Base-by-base conservation (phyloP, 1,140 invertebrate species). In the Diprion similis region DNA sequence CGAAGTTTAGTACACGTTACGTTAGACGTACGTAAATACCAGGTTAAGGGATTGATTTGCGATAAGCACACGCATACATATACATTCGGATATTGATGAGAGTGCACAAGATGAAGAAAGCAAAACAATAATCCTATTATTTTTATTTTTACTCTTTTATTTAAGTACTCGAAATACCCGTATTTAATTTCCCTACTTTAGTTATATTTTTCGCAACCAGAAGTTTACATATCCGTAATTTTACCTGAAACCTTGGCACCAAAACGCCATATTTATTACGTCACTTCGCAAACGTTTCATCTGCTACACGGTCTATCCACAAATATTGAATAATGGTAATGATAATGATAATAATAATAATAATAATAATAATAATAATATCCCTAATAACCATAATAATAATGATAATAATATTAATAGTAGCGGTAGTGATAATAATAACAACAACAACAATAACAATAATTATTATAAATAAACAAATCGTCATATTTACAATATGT, bases 141-240 rank as follows among this genome's bases (percentile, higher is more conserved):
- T 59, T 9, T 6, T 59, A 59, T 59, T 59, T 59, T 59, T 59
- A 59, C n/a, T 59, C n/a, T 59, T 4, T 59, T 59, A 59, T 59
- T 59, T 59, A 15, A 59, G 51, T 59, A 59, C 51, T 59, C 51
- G 24, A 37, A 59, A 59, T 15, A 59, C 11, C 51, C 51, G 51
- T 59, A 59, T 59, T 59, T 59, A 59, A 59, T 59, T 59, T 59
- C n/a, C 51, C 51, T 17, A 17, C n/a, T 17, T 59, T 15, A 15
- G n/a, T 59, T 59, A 59, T 17, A 9, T 15, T 59, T 37, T 59
- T 59, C 51, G 51, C 51, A 59, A 59, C 51, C 51, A 59, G 51
- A 59, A 59, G 51, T 15, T 59, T 59, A 59, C 51, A 59, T 59
- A 59, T 59, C 51, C 51, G 51, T 59, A 59, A 17, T 59, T 59